These are phyloP conservation scores for Helostoma temminkii DNA, from an alignment of 2,797 vertebrate genomes.

Conservation along the genomic window DNA sequence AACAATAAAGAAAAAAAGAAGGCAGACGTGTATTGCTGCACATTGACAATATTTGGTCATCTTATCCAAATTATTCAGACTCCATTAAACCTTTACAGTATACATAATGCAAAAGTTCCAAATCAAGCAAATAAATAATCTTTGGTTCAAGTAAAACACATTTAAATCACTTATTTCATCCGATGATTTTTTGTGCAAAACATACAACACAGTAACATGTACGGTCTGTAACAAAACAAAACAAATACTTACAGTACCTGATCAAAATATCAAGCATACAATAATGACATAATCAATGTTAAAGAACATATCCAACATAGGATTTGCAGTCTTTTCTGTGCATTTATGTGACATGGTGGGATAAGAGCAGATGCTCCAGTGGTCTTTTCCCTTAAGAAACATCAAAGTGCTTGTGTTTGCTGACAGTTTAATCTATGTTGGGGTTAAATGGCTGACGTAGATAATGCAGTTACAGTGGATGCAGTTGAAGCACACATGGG, in stretches of 20 bases:
- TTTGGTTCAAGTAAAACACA: conserved; percentile 73
- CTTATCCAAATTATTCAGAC: conserved; percentile 49
- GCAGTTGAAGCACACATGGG: conserved; percentile 57
- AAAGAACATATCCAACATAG: conserved; percentile 32
- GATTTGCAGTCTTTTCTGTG: conserved; percentile 47
- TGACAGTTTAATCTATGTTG: conserved; percentile 43
- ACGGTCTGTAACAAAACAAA: conserved; percentile 42
- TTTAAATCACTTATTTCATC: conserved; percentile 28
- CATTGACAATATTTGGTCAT: conserved; percentile 78
- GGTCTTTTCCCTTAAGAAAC: conserved; percentile 69
- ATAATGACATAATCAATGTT: conserved; percentile 46
- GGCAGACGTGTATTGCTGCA: conserved; percentile 58
- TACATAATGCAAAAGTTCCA: conserved; percentile 40
- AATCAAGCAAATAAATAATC: conserved; percentile 41
- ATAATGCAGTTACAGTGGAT: conserved; percentile 30
- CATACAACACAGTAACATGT: conserved; percentile 29
- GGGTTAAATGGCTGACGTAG: conserved; percentile 43
- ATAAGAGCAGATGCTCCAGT: conserved; percentile 56
- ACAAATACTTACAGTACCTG: conserved; percentile 43
- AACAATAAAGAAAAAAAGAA: conserved; percentile 28
- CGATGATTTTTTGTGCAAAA: conserved; percentile 60
- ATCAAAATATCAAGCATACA: conserved; percentile 50
- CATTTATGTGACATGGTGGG: conserved; percentile 36
- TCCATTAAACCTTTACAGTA: conserved; percentile 33
- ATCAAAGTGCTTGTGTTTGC: conserved; percentile 74